phyloP scores from a whole-genome alignment of 2,113 vertebrate species.

The human (Homo sapiens) region GRCh38 chr12:27918501-27919000 shows the following conservation, averaged over 20 bases:
- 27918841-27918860: too few species aligned
- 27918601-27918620: neutral
- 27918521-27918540: neutral
- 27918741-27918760: neutral
- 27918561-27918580: neutral
- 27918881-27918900: accelerated
- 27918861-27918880: neutral
- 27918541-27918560: neutral
- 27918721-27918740: neutral
- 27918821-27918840: neutral
- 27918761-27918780: accelerated
- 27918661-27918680: neutral
- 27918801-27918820: neutral
- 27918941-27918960: neutral
- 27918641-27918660: too few species aligned
- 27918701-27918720: neutral
- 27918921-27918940: neutral
- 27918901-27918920: neutral
- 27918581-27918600: neutral
- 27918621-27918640: neutral
- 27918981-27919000: neutral
- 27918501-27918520: neutral
- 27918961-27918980: neutral
- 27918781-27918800: neutral
- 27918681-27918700: neutral